Base-by-base conservation (phyloP, 1,140 invertebrate species). In the Formica exsecta region DNA sequence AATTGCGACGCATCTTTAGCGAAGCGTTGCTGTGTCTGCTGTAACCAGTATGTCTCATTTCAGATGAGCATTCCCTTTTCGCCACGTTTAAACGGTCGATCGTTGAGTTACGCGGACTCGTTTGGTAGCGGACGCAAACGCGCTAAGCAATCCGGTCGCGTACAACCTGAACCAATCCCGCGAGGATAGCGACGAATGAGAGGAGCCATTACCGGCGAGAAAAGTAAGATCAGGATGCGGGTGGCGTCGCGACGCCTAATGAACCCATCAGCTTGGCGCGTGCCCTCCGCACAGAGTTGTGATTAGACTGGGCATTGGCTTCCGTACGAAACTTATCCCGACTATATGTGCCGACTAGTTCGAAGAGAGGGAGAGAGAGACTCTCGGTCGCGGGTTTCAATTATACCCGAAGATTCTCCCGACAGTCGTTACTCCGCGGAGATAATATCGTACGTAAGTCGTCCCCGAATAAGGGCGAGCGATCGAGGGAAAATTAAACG, bases 281-380 rank as follows among this genome's bases (percentile, higher is more conserved):
- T 90, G 86, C 89, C 85, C 79, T 89, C 61, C 61, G 80, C 85
- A 61, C 83, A 57, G 83, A 92, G 84, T 92, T 92, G 91, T 92
- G 91, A 92, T 92, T 92, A 92, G 91, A 92, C 91, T 92, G 91
- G 91, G 84, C 91, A 90, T 86, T 85, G 83, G 85, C 68, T 77
- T 70, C 54, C 90, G 59, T 65, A 54, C 48, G 71, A 79, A 88
- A 89, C 87, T 89, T 87, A 89, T 83, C 71, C 68, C 22, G 38
- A 36, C n/a, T 44, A 38, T 29, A 81, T 51, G 48, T 51, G 48
- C 16, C 66, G 62, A 75, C 22, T 41, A 84, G 61, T 83, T 41
- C 9, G 75, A 51, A 19, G 48, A 19, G 48, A 51, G 48, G 16
- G 48, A 51, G 48, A 61, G 70, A n/a, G 65, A 36, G 38, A 44